phyloP scores from a whole-genome alignment of 2,888 invertebrate species.

The Monoplex corrugatus region DNA sequence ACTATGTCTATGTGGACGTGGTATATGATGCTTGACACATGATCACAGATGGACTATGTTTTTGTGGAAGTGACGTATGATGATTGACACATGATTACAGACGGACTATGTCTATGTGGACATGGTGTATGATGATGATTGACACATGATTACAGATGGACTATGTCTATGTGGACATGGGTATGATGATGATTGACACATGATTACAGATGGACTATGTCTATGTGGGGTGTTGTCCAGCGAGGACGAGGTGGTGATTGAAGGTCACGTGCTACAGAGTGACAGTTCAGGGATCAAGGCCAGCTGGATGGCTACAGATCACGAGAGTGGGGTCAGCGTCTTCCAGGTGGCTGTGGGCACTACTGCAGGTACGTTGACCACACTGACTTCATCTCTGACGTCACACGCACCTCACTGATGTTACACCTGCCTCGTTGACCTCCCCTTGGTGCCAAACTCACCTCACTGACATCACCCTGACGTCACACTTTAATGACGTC shows the following conservation, averaged over 20 bases:
- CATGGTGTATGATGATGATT: background rate
- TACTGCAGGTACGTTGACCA: slow-evolving; percentile 58
- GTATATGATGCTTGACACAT: background rate
- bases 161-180: slow-evolving; percentile 41
- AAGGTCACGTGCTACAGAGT: slow-evolving; percentile 66
- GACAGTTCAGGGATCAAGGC: slow-evolving; percentile 65
- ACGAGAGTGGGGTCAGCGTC: slow-evolving; percentile 62
- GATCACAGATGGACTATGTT: background rate
- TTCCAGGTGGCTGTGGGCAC: slow-evolving; percentile 67
- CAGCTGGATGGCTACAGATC: slow-evolving; percentile 63
- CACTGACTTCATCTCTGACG: too few relatives aligned
- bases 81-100: background rate
- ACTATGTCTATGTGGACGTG: background rate
- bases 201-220: slow-evolving; percentile 9
- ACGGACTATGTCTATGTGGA: too few relatives aligned
- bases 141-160: slow-evolving; percentile 10
- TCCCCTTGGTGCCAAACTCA: too few relatives aligned
- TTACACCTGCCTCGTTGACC: too few relatives aligned
- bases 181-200: background rate
- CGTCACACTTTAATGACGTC: too few relatives aligned
- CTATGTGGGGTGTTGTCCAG: slow-evolving; percentile 60
- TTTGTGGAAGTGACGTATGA: background rate
- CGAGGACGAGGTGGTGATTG: slow-evolving; percentile 62
- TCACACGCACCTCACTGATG: too few relatives aligned
- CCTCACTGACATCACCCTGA: too few relatives aligned